phyloP scores from a whole-genome alignment of 2,113 vertebrate genomes.

The Glareola pratincola region DNA sequence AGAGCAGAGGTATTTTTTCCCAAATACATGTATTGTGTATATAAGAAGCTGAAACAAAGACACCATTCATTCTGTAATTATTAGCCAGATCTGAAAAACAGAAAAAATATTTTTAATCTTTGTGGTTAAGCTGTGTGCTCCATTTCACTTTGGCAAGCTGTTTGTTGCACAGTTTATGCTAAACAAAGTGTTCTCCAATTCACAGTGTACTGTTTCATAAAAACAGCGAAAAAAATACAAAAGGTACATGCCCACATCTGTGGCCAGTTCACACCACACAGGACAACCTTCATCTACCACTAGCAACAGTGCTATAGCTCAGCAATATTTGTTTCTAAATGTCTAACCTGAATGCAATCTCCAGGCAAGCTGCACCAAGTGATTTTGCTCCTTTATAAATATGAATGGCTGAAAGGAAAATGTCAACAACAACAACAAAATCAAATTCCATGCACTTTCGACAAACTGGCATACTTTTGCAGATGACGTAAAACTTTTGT shows the following conservation, averaged over 20 bases:
- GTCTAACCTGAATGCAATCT: neutral
- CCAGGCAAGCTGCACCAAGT: neutral
- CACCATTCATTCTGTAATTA: neutral
- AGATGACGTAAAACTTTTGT: neutral
- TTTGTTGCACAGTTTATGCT: neutral
- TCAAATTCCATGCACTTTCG: neutral
- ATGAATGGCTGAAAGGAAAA: constrained; percentile 16
- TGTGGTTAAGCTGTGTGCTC: neutral
- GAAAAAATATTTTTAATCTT: neutral
- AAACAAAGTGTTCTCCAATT: neutral
- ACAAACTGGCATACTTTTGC: neutral
- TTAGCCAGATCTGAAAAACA: neutral
- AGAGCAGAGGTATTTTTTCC: neutral
- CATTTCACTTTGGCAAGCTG: neutral
- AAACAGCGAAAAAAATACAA: neutral
- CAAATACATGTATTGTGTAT: neutral
- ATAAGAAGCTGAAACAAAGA: neutral
- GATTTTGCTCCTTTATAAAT: neutral
- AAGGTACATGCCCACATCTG: neutral
- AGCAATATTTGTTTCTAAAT: neutral
- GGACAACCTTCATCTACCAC: neutral
- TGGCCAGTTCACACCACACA: neutral
- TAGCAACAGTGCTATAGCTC: neutral
- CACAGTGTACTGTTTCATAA: neutral
- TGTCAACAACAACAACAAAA: neutral